phyloP scores from a whole-genome alignment of 1,140 invertebrate species.

The Bombus waltoni region DNA sequence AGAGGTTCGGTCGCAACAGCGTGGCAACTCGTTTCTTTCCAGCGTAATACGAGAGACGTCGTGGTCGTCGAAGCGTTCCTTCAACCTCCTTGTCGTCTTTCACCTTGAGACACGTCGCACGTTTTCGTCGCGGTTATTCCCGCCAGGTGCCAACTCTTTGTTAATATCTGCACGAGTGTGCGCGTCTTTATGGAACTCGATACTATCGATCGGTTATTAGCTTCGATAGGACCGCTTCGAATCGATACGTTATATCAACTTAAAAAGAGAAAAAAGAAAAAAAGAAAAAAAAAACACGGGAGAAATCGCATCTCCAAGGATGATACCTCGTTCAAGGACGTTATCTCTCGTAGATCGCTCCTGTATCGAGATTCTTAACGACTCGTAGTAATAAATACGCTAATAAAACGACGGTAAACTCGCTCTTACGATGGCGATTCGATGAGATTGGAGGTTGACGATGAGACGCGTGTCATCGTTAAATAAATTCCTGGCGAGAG shows the following conservation, averaged over 20 bases:
- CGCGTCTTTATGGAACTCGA: too few relatives aligned
- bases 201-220: too few relatives aligned
- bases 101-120: too few relatives aligned
- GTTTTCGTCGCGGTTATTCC: too few relatives aligned
- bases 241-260: too few relatives aligned
- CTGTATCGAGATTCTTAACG: constrained; percentile 8
- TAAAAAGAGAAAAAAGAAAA: neutral
- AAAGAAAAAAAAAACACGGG: too few relatives aligned
- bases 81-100: too few relatives aligned
- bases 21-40: too few relatives aligned
- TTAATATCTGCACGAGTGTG: too few relatives aligned
- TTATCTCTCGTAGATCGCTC: neutral
- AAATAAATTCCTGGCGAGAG: neutral
- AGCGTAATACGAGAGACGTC: neutral
- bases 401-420: neutral
- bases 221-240: too few relatives aligned
- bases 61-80: neutral
- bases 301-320: neutral
- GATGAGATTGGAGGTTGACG: neutral
- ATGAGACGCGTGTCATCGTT: constrained; percentile 12
- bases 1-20: neutral
- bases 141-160: too few relatives aligned
- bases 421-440: neutral
- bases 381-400: neutral
- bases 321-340: neutral